Conservation (phyloP, 2,113 vertebrate species). For the Actinemys pallida region DNA sequence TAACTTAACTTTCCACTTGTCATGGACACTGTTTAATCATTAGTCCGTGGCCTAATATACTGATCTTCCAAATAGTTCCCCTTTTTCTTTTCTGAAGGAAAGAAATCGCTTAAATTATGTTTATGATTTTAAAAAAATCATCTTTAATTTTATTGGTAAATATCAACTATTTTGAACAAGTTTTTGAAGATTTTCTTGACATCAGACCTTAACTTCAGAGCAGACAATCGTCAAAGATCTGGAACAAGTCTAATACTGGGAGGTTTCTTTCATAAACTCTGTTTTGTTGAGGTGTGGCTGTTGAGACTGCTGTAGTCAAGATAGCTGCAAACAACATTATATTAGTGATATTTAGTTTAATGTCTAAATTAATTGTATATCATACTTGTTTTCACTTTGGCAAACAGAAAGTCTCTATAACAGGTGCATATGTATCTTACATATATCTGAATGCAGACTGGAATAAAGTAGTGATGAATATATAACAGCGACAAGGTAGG, state of each 20-base stretch:
- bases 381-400: no score
- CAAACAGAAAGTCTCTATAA: not conserved
- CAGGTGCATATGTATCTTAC: not conserved
- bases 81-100: not conserved
- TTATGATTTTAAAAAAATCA: not conserved
- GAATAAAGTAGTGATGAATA: not conserved
- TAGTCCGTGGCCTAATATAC: not conserved
- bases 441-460: not conserved
- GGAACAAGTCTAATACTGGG: not conserved
- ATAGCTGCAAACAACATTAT: not conserved
- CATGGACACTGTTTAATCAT: not conserved
- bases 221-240: not conserved
- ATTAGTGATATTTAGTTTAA: not conserved
- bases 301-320: not conserved
- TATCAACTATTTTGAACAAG: not conserved
- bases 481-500: not conserved
- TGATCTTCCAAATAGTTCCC: not conserved
- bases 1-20: not conserved
- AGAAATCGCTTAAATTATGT: not conserved
- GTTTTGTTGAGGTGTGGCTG: not conserved
- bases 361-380: no score
- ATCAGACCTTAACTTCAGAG: not conserved
- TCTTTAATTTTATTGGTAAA: not conserved
- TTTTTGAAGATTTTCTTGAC: not conserved
- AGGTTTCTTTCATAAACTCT: not conserved